Conservation (phyloP, 2,113 vertebrate species). For the Corythoichthys haematopterus region DNA sequence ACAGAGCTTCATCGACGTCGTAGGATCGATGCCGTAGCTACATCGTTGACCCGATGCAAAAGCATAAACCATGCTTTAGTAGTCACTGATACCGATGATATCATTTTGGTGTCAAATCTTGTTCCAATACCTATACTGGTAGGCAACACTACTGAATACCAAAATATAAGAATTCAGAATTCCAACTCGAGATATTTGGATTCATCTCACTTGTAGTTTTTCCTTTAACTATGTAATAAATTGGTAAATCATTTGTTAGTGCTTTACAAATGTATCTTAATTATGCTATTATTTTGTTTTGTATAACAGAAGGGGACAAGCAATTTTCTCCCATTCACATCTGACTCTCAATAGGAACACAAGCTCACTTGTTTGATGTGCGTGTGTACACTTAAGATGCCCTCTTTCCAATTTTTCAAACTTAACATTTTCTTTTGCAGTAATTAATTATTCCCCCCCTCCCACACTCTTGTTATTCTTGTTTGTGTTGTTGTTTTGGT, state of each 20-base stretch:
- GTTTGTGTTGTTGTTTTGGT: constrained; percentile 42
- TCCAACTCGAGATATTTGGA: no score
- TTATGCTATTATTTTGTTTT: neutral
- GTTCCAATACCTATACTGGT: no score
- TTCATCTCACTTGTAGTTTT: no score
- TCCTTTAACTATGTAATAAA: neutral
- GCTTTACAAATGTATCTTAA: neutral
- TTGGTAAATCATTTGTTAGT: neutral
- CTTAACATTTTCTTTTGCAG: constrained; percentile 4
- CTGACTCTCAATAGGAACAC: neutral
- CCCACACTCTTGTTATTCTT: neutral
- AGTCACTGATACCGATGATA: no score
- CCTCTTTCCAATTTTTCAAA: neutral
- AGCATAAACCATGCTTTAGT: no score
- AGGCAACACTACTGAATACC: no score
- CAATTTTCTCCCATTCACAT: neutral
- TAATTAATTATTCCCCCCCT: constrained; percentile 23
- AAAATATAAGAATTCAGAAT: no score
- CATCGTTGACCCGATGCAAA: no score
- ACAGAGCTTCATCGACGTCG: no score
- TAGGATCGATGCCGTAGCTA: no score
- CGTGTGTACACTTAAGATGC: neutral
- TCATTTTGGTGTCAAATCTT: no score
- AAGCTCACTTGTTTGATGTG: neutral
- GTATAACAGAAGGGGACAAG: neutral